Evolutionary conservation across 2,888 invertebrate species (phyloP).

Genomic region (Calliopum simillimum): DNA sequence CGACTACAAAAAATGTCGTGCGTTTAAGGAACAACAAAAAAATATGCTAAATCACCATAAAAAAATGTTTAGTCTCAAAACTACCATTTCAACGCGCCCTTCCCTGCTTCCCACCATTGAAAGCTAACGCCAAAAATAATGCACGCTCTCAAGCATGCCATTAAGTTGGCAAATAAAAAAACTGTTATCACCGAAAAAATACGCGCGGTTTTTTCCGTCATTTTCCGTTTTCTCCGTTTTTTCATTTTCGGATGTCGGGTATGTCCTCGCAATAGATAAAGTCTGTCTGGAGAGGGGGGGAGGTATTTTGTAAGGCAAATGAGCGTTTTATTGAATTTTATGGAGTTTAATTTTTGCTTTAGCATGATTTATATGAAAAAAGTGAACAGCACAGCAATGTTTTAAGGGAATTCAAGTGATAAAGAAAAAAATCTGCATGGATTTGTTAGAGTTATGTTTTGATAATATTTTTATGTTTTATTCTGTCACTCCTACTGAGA

Average conservation of each 20-base stretch:
- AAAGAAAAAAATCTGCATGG: no score
- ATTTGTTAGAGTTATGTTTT: no score
- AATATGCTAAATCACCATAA: slow-evolving; percentile 14
- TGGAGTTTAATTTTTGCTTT: slow-evolving; percentile 11
- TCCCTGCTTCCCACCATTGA: background rate
- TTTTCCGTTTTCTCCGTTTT: background rate
- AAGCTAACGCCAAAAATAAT: background rate
- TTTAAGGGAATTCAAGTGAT: background rate
- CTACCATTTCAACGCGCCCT: no score
- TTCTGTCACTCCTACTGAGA: no score
- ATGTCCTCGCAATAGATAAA: background rate
- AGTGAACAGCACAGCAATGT: background rate
- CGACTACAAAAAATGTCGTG: background rate
- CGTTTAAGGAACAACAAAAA: background rate
- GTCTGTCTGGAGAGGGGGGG: background rate
- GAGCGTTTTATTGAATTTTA: slow-evolving; percentile 26
- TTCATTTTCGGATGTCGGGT: background rate
- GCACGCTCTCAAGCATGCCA: background rate
- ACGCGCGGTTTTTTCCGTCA: background rate
- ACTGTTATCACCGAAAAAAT: background rate
- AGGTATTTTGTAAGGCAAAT: slow-evolving; percentile 6
- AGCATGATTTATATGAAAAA: background rate
- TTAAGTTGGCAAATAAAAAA: slow-evolving; percentile 12
- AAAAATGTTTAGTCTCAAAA: background rate
- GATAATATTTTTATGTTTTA: no score